Base-by-base conservation (phyloP, 2,888 invertebrate species). In the Fabriciana adippe region DNA sequence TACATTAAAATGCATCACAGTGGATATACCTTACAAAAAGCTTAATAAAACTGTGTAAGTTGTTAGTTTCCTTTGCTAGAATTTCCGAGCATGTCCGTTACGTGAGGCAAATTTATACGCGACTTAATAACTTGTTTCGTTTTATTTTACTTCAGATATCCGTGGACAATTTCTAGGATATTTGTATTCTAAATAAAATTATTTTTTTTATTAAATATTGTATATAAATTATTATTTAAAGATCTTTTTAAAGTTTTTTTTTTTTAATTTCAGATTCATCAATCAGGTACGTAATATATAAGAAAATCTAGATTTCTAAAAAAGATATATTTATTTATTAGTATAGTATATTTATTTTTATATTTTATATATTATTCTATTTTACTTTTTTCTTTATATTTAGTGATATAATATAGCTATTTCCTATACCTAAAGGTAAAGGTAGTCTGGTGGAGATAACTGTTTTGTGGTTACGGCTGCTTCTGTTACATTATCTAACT, bases 11-110 rank as follows among this genome's bases (percentile, higher is more conserved):
- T 48, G 35, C 35, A 41, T 47, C 41, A 14, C 31, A 79, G 54
- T 56, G 51, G 50, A 56, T 64, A 57, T 63, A 62, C 61, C 55
- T 50, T 45, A 60, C 64, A 69, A 55, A 63, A 57, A 82, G 82
- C 80, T 82, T 81, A 82, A 88, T 88, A 87, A 84, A 88, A 87
- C 88, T 87, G 79, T 81, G 83, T 85, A 85, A 84, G 85, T 87
- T 86, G 83, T 67, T 67, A 72, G 65, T 71, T 66, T 68, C 60
- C 56, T 60, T 63, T 64, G 53, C 72, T 51, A 68, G 71, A 67
- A 65, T 66, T 47, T 67, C 67, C 26, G 51, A 64, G 68, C 63
- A 54, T 66, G 51, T 48, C 55, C 60, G 61, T 70, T 79, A 84
- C 84, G 84, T 81, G 84, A 78, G 72, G 71, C 51, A 79, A 81